Evolutionary conservation across 2,113 vertebrate genomes (phyloP).

Genomic region (Trachemys scripta): DNA sequence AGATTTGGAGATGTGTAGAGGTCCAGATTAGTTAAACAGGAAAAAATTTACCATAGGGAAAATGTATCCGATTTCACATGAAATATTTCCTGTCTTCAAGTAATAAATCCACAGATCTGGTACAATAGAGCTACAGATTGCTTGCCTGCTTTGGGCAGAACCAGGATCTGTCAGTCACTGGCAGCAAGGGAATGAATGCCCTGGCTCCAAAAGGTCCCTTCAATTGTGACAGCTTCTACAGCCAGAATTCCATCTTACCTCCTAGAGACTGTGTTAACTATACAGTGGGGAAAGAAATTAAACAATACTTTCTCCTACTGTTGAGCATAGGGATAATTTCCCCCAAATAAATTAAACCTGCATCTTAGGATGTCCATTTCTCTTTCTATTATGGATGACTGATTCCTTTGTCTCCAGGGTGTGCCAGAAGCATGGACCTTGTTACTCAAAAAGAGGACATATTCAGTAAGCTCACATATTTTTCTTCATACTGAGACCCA

Average conservation of each 20-base stretch:
- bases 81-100: not conserved
- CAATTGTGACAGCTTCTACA: not conserved
- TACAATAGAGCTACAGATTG: not conserved
- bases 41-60: not conserved
- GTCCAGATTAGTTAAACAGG: not conserved
- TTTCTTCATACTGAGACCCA: not conserved
- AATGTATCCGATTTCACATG: not conserved
- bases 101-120: not conserved
- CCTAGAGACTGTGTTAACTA: not conserved
- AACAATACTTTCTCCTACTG: not conserved
- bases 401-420: not conserved
- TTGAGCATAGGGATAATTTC: not conserved
- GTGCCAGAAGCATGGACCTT: not conserved
- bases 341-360: not conserved
- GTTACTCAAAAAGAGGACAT: fast-evolving
- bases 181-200: not conserved
- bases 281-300: not conserved
- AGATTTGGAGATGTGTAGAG: not conserved
- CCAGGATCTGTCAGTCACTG: not conserved
- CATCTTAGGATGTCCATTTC: not conserved
- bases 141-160: not conserved
- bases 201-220: not conserved
- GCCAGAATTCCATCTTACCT: not conserved
- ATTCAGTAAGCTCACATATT: not conserved
- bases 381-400: not conserved